phyloP scores from a whole-genome alignment of 2,797 vertebrate genomes.

The Cuniculus paca region DNA sequence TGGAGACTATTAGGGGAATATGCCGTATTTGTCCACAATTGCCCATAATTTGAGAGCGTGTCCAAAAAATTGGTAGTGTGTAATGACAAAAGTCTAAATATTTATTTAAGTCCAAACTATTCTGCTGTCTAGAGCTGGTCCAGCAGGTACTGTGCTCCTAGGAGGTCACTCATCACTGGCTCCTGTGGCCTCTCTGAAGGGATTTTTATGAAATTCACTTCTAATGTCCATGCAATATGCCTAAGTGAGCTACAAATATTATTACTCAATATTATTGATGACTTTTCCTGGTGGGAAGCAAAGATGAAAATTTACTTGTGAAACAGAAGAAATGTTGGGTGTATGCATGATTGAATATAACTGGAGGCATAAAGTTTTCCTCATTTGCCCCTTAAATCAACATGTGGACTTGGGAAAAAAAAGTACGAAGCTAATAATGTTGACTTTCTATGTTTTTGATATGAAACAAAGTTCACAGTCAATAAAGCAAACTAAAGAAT shows the following conservation, averaged over 20 bases:
- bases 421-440: background rate
- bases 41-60: constrained; percentile 34
- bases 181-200: constrained; percentile 30
- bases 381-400: constrained; percentile 16
- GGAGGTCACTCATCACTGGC: constrained; percentile 37
- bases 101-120: constrained; percentile 67
- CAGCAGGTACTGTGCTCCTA: constrained; percentile 39
- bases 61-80: constrained; percentile 30
- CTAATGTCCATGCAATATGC: constrained; percentile 56
- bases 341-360: background rate
- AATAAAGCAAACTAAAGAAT: background rate
- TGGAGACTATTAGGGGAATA: background rate
- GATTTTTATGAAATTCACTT: constrained; percentile 69
- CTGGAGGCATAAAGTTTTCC: background rate
- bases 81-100: constrained; percentile 69
- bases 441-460: background rate
- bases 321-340: background rate
- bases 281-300: background rate
- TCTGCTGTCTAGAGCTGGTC: constrained; percentile 49
- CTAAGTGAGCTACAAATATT: constrained; percentile 60
- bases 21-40: constrained; percentile 41
- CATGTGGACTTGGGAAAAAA: background rate
- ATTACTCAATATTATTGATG: constrained; percentile 76
- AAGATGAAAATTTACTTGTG: constrained; percentile 33
- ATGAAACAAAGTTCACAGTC: background rate